A percentile compares a stretch with the other conserved stretches of the same genome.
These are phyloP conservation scores for Plemyria rubiginata DNA, from an alignment of 2,888 invertebrate genomes.

Conservation along the genomic window DNA sequence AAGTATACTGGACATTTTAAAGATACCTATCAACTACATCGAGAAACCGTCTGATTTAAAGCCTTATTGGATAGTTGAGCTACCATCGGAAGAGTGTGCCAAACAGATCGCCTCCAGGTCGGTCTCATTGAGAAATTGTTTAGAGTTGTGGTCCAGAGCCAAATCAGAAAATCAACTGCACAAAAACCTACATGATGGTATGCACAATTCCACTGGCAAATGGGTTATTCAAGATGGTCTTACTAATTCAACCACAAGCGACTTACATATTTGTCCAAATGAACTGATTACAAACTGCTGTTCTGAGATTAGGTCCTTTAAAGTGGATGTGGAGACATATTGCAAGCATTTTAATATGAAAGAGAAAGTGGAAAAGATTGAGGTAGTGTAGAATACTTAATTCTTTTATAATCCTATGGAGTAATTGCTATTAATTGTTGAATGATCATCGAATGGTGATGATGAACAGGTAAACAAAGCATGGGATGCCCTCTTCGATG, in stretches of 20 bases:
- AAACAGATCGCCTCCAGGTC: slow-evolving; percentile 91
- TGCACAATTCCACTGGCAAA: slow-evolving; percentile 58
- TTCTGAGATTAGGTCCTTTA: slow-evolving; percentile 87
- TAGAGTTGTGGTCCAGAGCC: slow-evolving; percentile 92
- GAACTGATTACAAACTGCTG: slow-evolving; percentile 83
- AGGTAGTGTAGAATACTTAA: slow-evolving; percentile 83
- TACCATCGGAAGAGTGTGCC: slow-evolving; percentile 89
- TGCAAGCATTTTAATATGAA: slow-evolving; percentile 92
- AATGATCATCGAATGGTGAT: too few relatives aligned
- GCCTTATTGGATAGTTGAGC: slow-evolving; percentile 94
- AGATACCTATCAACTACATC: slow-evolving; percentile 84
- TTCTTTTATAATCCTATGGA: not conserved
- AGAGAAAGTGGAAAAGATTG: slow-evolving; percentile 94
- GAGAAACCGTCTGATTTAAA: slow-evolving; percentile 84
- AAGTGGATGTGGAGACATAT: slow-evolving; percentile 94
- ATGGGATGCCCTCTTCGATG: too few relatives aligned
- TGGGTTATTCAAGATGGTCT: slow-evolving; percentile 52
- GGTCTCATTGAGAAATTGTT: slow-evolving; percentile 90
- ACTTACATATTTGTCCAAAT: slow-evolving; percentile 74
- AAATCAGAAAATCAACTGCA: slow-evolving; percentile 86
- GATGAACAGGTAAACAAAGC: too few relatives aligned
- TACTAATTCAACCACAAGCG: slow-evolving; percentile 35
- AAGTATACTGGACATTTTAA: slow-evolving; percentile 88
- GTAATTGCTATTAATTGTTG: too few relatives aligned
- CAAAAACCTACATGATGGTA: slow-evolving; percentile 82